These are phyloP conservation scores for Agrochola lota DNA, from an alignment of 2,888 invertebrate species.

Conservation along the genomic window DNA sequence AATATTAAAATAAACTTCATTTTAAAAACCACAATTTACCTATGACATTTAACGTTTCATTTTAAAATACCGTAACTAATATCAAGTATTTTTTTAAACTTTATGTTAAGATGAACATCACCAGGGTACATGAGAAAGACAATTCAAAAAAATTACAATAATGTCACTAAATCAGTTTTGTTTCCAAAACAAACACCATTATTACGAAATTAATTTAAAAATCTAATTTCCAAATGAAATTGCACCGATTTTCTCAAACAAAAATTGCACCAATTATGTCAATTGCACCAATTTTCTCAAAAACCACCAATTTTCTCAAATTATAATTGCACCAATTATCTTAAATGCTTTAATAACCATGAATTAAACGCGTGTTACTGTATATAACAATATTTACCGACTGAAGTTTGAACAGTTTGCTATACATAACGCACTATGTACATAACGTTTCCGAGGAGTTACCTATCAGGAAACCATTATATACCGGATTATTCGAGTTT, in stretches of 20 bases:
- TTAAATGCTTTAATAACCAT: background rate
- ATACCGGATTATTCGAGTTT: constrained; percentile 2
- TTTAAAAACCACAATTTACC: constrained; percentile 3
- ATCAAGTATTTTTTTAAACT: background rate
- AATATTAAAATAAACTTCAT: constrained; percentile 50
- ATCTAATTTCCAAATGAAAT: background rate
- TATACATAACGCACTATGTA: constrained; percentile 47
- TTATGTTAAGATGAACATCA: background rate
- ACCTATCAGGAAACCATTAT: constrained; percentile 46
- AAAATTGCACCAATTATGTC: background rate
- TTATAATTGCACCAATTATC: background rate
- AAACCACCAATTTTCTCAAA: constrained; percentile 11
- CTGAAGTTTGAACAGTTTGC: constrained; percentile 29
- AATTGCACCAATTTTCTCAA: background rate
- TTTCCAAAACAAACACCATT: background rate
- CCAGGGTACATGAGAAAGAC: background rate
- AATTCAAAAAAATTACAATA: background rate
- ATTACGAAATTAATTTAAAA: background rate
- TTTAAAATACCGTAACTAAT: background rate
- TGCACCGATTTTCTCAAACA: background rate
- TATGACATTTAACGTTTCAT: background rate
- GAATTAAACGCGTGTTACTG: constrained; percentile 41
- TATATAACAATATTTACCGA: constrained; percentile 14
- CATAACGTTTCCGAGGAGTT: constrained; percentile 43
- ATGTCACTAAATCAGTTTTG: background rate